Conservation (phyloP, 2,797 vertebrate species). For the Coendou prehensilis region DNA sequence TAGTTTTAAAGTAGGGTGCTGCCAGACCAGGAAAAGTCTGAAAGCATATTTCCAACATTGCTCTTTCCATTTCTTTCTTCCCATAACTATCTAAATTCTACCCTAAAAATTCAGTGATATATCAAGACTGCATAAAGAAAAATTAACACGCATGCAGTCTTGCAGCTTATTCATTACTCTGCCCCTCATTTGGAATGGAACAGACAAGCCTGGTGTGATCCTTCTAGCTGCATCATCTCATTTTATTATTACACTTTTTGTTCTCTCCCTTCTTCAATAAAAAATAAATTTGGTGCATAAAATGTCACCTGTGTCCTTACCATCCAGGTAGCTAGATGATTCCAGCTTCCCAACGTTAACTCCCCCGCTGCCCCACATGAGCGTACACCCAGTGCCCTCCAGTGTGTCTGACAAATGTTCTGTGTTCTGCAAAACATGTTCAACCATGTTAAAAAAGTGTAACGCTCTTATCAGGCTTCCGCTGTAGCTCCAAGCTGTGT, state of each 20-base stretch:
- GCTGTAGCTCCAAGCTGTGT: not conserved
- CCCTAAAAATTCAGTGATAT: not conserved
- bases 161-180: not conserved
- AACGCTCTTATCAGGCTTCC: not conserved
- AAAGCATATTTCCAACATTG: not conserved
- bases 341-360: not conserved
- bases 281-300: not conserved
- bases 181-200: not conserved
- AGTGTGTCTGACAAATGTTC: not conserved
- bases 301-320: not conserved
- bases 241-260: not conserved
- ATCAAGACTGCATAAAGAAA: constrained; percentile 45
- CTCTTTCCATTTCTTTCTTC: constrained; percentile 6
- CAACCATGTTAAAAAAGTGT: not conserved
- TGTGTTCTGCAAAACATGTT: not conserved
- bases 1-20: not conserved
- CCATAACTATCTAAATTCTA: not conserved
- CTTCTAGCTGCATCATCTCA: not conserved
- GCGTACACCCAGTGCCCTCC: fast-evolving
- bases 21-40: not conserved
- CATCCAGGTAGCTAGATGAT: not conserved
- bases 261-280: not conserved
- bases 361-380: fast-evolving
- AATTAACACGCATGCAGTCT: not conserved
- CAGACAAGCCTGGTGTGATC: not conserved